Evolutionary conservation across 2,888 invertebrate species (phyloP).

Genomic region (Eilema caniola): DNA sequence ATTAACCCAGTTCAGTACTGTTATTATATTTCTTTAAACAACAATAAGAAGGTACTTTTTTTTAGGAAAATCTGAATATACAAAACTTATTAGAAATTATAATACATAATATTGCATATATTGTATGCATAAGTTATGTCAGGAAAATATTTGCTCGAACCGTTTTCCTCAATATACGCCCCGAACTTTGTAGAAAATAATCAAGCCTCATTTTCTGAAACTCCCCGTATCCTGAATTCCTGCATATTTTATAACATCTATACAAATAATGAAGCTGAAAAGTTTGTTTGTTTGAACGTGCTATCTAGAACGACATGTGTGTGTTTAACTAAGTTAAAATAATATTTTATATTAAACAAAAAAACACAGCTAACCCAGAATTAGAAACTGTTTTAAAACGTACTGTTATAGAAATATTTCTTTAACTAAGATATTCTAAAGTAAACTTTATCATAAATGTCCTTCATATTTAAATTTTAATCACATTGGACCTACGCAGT

Average conservation of each 20-base stretch:
- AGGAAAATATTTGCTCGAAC: constrained; percentile 13
- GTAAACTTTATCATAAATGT: neutral
- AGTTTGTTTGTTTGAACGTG: too few relatives aligned
- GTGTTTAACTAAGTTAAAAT: too few relatives aligned
- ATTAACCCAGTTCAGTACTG: too few relatives aligned
- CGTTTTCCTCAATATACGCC: constrained; percentile 25
- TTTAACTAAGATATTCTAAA: neutral
- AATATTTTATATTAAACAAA: too few relatives aligned
- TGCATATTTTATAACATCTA: neutral
- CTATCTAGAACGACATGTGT: too few relatives aligned
- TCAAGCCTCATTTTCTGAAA: constrained; percentile 18
- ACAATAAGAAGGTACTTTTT: neutral
- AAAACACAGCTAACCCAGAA: too few relatives aligned
- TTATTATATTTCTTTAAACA: neutral
- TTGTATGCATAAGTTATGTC: constrained; percentile 13
- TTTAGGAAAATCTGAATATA: neutral
- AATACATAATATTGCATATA: neutral
- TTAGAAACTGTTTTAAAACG: neutral
- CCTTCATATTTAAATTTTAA: constrained; percentile 23
- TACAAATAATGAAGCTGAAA: too few relatives aligned
- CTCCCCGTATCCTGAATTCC: constrained; percentile 4
- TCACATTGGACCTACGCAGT: neutral
- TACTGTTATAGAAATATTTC: neutral
- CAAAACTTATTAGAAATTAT: neutral
- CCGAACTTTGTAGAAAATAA: constrained; percentile 15